Evolutionary conservation across 2,888 invertebrate genomes (phyloP), one percentile per base, ranked within the genome.

Genomic region (Cerceris ruficornis): DNA sequence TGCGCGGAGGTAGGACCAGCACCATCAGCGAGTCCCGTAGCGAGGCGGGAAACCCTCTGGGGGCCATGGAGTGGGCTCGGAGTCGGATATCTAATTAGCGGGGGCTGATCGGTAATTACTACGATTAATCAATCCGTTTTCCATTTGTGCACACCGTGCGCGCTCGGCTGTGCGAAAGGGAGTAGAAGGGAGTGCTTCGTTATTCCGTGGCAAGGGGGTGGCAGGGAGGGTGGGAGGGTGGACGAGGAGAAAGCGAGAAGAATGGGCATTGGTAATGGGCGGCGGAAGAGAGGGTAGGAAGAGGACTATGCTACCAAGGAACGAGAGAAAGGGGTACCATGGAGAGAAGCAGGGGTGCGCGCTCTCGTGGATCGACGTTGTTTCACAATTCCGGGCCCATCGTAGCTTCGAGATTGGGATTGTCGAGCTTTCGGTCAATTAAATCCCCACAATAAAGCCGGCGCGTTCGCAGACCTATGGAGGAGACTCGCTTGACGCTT

Each of bases 61-160:
- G 83, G 89, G 88, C 87, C 85, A 75, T 69, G 69, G 86, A 86
- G 86, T 86, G 88, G 87, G 87, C 60, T 87, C 88, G 87, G 87
- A 92, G 89, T 90, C 89, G 91, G 92, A 92, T 92, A 92, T 92
- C 92, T 92, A 92, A 92, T 92, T 92, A 92, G 92, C 91, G 90
- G 91, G 91, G 91, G 92, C 92, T 92, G 93, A 93, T 93, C 93
- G 92, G 93, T 94, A 93, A 94, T 93, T 93, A 93, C 93, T 92
- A 91, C 93, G 93, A 94, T 94, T 93, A 93, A 93, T 94, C 93
- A 93, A 93, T 93, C 92, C 92, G 92, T 91, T 93, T 92, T 93
- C 92, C 92, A 93, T 93, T 93, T 92, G 91, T 91, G 90, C 86
- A 86, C 85, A 84, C 75, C 72, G 83, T 82, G 86, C 84, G 74